Conservation (phyloP, 1,140 invertebrate genomes). For the Heliothis subflexa region DNA sequence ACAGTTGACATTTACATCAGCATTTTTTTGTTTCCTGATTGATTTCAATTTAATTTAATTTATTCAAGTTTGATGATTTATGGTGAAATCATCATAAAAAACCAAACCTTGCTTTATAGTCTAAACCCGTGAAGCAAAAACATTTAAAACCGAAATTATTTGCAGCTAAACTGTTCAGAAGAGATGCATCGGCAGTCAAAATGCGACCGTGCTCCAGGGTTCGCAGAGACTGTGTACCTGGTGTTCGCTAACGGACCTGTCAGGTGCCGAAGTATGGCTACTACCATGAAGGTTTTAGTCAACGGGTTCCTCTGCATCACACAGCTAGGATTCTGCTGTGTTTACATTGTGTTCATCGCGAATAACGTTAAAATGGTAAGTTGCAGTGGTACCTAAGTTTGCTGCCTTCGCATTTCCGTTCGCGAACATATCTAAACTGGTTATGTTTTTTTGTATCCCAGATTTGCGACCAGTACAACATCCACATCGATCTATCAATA, state of each 20-base stretch:
- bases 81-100: too few relatives aligned
- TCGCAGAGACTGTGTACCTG: slow-evolving; percentile 92
- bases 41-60: too few relatives aligned
- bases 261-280: slow-evolving; percentile 87
- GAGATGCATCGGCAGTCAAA: slow-evolving; percentile 87
- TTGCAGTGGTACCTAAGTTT: background rate
- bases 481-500: slow-evolving; percentile 87
- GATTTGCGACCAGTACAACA: slow-evolving; percentile 88
- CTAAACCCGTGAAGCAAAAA: too few relatives aligned
- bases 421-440: background rate
- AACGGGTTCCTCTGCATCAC: slow-evolving; percentile 95
- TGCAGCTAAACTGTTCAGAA: slow-evolving; percentile 89
- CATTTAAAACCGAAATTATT: slow-evolving; percentile 40
- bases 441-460: slow-evolving; percentile 68
- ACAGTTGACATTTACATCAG: too few relatives aligned
- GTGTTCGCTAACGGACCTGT: slow-evolving; percentile 91
- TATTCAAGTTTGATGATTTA: too few relatives aligned
- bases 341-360: slow-evolving; percentile 97
- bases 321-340: slow-evolving; percentile 97
- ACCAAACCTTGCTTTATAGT: too few relatives aligned
- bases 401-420: background rate
- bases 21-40: too few relatives aligned
- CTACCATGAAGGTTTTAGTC: slow-evolving; percentile 88
- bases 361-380: slow-evolving; percentile 92
- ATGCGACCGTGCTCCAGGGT: slow-evolving; percentile 87